Evolutionary conservation across 2,888 invertebrate species (phyloP), one percentile per base, ranked within the genome.

Genomic region (Leptarthrus brevirostris): DNA sequence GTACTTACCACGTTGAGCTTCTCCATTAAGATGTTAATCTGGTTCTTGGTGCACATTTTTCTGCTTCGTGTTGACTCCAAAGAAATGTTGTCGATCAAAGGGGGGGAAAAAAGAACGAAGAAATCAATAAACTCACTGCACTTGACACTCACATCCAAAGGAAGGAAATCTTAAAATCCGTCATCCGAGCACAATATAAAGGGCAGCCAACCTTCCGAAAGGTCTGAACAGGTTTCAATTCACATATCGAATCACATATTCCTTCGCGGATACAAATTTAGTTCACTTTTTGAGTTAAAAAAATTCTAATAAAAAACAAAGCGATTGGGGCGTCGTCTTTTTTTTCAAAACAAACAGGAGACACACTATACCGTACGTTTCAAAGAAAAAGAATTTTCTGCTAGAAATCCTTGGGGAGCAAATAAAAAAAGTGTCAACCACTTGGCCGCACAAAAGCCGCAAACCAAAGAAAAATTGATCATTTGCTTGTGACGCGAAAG

Each of bases 1-100:
- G 24, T 47, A 89, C 90, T 87, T 86, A 91, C 91, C 90, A 90
- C 89, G 86, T 91, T 91, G 82, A 91, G 88, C 86, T 91, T 91
- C 84, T 91, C 90, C 87, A 91, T 89, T 81, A 91, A 87, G 81
- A 90, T 90, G 79, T 87, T 87, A 81, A 91, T 89, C 83, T 91
- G 91, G 80, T 90, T 91, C 86, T 89, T 91, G 83, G 89, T 89
- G 86, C 91, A 91, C 90, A 91, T 88, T 18, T 58, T 44, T 40
- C 5, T 64, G 10, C 24, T n/a, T 66, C 47, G 22, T n/a, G 6
- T 44, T 47, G 2, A 14, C 16, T 16, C 44, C 44, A 44, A 44
- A 44, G 44, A 16, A 16, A 44, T 14, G 16, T 44, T 4, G n/a
- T n/a, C n/a, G n/a, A n/a, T n/a, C n/a, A n/a, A n/a, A n/a, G n/a